Base-by-base conservation (phyloP, 2,113 vertebrate species). In the Gnathonemus echidnorhynchus region DNA sequence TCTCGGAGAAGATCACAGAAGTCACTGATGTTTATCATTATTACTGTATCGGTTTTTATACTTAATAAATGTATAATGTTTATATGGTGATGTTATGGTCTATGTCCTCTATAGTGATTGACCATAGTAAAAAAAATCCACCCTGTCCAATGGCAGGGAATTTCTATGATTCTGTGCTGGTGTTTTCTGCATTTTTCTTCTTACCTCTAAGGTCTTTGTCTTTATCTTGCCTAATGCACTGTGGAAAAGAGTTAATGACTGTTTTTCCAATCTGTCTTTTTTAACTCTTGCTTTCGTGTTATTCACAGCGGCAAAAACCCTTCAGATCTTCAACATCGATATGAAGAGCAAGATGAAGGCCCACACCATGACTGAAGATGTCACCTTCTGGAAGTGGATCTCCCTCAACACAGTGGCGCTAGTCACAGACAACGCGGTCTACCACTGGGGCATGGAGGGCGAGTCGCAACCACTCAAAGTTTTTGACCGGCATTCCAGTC, bases 321-420 rank as follows among this genome's bases (percentile, higher is more conserved):
- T 99, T 95, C 98, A 99, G 93, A 99, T 99, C 95, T 99, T 99
- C 93, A 99, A 99, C 95, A 99, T 99, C 90, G 98, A 99, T 94
- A 99, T 99, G 98, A 99, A 99, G 96, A 99, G 98, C 95, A 99
- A 99, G 96, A 99, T 99, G 98, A 99, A 99, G 95, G 98, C 98
- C 92, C 98, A 99, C 92, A 99, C 98, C 13, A 99, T 99, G 98
- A 99, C 98, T 0, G 98, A 99, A 50, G 98, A 99, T 35, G 98
- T 99, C 94, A 99, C 98, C 89, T 99, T 99, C 94, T 99, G 98
- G 98, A 99, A 99, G 92, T 99, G 98, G 98, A 99, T 99, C 94
- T 99, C 98, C 70, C 96, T 99, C 93, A 99, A 99, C 94, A 99
- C 98, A 0, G 98, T 99, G 21, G 98, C 98, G 86, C 97, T 99